Base-by-base conservation (phyloP, 2,888 invertebrate genomes). In the Leptinotarsa haldemani region DNA sequence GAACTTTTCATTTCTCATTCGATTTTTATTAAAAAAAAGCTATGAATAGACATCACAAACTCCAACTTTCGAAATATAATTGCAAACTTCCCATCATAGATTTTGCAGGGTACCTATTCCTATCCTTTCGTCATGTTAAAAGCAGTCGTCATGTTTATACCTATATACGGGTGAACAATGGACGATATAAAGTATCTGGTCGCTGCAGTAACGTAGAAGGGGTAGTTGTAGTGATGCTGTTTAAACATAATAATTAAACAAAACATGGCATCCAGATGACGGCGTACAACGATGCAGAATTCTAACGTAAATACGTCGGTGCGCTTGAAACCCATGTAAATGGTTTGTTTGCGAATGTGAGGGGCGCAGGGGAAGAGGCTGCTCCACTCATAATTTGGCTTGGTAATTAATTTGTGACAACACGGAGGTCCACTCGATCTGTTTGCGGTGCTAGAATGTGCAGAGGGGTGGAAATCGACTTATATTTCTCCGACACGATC, bases 251-350 rank as follows among this genome's bases (percentile, higher is more conserved):
- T 80, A 80, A 80, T 82, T 79, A 81, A 82, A 82, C 82, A 81
- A 79, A 82, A 82, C 82, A 82, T 74, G 76, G 78, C 74, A 80
- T 79, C 82, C 82, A 82, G 82, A 82, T 82, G 82, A 82, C 81
- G 80, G 78, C 75, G 77, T 79, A 82, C 81, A 82, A 74, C 79
- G 78, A 79, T 81, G 77, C 79, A 80, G 80, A 80, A 40, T 78
- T 82, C 82, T 82, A 82, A 82, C 80, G 82, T 82, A 82, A 82
- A 82, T 82, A 82, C 80, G 80, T 80, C 74, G 79, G 77, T 77
- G 79, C 74, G 78, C 76, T 73, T 77, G 70, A 75, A 77, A 81
- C 78, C 80, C 80, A 80, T 80, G 80, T 80, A 82, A 81, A 81
- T 82, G 79, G 80, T 78, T 78, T 80, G 80, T 80, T 80, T 81